phyloP scores from a whole-genome alignment of 2,113 vertebrate genomes.

The Siniperca chuatsi region DNA sequence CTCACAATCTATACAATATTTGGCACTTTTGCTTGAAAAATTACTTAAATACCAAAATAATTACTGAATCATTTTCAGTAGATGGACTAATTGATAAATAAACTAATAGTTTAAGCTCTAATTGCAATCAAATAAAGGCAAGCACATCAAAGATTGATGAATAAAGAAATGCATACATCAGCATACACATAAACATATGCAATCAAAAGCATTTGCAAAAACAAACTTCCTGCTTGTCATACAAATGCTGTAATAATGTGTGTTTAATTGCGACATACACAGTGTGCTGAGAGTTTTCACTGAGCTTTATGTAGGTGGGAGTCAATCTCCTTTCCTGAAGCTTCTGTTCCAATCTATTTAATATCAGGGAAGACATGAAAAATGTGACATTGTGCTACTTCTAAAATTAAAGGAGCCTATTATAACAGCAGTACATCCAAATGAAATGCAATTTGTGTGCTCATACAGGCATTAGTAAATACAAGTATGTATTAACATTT shows the following conservation, averaged over 20 bases:
- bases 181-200: not conserved
- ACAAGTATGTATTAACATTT: conserved; percentile 23
- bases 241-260: conserved; percentile 14
- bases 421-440: not conserved
- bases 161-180: not conserved
- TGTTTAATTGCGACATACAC: conserved; percentile 23
- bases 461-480: not conserved
- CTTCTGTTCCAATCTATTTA: conserved; percentile 35
- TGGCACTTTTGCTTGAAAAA: not conserved
- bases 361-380: conserved; percentile 14
- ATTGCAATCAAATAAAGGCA: not conserved
- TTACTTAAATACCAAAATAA: not conserved
- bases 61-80: not conserved
- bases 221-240: not conserved
- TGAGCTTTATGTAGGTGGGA: conserved; percentile 33
- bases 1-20: not conserved
- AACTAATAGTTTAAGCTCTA: not conserved
- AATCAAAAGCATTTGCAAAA: not conserved
- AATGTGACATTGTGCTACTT: conserved; percentile 29
- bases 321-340: conserved; percentile 40
- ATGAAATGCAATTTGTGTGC: conserved; percentile 20
- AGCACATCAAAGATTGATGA: not conserved
- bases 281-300: conserved; percentile 2
- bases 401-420: conserved; percentile 33
- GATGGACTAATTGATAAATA: not conserved